Evolutionary conservation across 2,113 vertebrate genomes (phyloP).

Genomic region (Dunckerocampus dactyliophorus): DNA sequence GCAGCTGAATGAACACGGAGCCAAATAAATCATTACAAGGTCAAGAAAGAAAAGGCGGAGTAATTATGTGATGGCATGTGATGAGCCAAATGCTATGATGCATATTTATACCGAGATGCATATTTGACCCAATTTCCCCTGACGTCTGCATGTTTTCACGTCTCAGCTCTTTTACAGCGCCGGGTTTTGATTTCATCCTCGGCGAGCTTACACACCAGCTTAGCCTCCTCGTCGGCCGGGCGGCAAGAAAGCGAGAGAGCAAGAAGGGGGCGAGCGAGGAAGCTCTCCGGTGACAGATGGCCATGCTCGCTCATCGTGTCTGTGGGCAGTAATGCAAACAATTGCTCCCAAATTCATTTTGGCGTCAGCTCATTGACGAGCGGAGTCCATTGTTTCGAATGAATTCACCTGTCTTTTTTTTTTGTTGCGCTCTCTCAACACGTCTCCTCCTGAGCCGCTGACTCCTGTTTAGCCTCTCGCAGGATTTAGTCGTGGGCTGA

Average conservation of each 20-base stretch:
- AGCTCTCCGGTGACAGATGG: slow-evolving; percentile 59
- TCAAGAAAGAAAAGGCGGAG: neutral
- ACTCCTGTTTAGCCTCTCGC: slow-evolving; percentile 60
- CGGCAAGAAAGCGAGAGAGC: slow-evolving; percentile 15
- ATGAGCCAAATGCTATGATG: neutral
- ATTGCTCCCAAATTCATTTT: slow-evolving; percentile 51
- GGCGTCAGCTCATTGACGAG: slow-evolving; percentile 50
- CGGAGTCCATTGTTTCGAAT: slow-evolving; percentile 35
- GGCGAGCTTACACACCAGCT: slow-evolving; percentile 60
- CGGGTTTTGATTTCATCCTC: slow-evolving; percentile 59
- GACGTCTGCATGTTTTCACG: slow-evolving; percentile 14
- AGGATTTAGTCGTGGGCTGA: slow-evolving; percentile 56
- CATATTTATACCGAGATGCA: slow-evolving; percentile 6
- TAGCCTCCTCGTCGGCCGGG: slow-evolving; percentile 45
- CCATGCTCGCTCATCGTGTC: slow-evolving; percentile 39
- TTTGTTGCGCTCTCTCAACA: neutral
- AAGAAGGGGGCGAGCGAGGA: slow-evolving; percentile 31
- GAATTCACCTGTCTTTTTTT: slow-evolving; percentile 28
- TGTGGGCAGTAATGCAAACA: slow-evolving; percentile 58
- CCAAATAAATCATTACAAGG: neutral
- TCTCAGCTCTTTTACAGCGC: slow-evolving; percentile 7
- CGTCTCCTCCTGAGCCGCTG: slow-evolving; percentile 22
- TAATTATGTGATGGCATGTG: neutral
- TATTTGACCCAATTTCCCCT: slow-evolving; percentile 33
- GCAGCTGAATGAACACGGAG: slow-evolving; percentile 1